These are phyloP conservation scores for Potamarius usumacintae DNA, from an alignment of 2,113 vertebrate species.

Conservation along the genomic window DNA sequence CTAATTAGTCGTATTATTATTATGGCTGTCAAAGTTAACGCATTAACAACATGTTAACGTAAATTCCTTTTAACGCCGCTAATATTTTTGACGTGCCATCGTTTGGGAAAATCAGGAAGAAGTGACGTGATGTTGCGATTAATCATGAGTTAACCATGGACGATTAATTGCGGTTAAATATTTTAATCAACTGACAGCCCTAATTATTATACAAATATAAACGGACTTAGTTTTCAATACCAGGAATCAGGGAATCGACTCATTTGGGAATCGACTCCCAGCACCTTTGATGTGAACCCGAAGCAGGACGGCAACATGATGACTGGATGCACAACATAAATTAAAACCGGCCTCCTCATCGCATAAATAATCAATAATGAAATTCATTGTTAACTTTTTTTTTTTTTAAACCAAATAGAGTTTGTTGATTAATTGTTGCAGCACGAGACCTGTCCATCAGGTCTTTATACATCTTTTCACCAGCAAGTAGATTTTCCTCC, in stretches of 20 bases:
- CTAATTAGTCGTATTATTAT: neutral
- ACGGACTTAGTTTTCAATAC: no score
- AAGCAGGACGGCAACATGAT: neutral
- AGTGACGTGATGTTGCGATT: no score
- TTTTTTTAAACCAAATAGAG: neutral
- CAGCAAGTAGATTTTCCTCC: slow-evolving; percentile 19
- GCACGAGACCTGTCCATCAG: neutral
- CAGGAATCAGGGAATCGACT: neutral
- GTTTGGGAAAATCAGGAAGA: no score
- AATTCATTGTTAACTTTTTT: neutral
- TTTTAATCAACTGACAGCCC: no score
- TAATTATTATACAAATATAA: no score
- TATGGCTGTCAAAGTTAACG: no score
- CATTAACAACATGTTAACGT: no score
- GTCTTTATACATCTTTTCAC: neutral
- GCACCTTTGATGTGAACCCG: neutral
- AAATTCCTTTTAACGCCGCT: no score
- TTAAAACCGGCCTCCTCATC: neutral
- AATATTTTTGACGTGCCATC: no score
- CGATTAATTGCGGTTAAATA: no score
- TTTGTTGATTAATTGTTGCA: neutral
- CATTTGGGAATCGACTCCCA: neutral
- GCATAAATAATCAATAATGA: neutral
- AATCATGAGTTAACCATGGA: no score
- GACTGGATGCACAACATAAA: neutral